phyloP scores from a whole-genome alignment of 2,797 vertebrate genomes.

The Scleropages formosus region DNA sequence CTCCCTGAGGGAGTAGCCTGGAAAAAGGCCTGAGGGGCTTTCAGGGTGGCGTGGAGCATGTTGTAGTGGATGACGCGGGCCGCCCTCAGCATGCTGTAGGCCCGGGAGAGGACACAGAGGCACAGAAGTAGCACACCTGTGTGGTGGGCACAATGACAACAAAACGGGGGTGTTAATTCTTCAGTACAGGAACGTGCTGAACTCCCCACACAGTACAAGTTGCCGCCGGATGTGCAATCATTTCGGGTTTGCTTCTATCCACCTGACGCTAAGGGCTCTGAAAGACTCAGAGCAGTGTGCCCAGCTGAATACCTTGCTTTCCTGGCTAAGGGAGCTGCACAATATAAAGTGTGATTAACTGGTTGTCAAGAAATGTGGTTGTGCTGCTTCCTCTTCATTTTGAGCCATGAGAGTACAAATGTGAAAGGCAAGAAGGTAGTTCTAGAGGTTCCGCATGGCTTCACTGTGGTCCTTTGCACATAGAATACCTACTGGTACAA shows the following conservation, averaged over 20 bases:
- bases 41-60: conserved; percentile 72
- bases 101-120: conserved; percentile 69
- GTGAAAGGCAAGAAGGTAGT: too few relatives aligned
- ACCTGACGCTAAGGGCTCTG: not conserved
- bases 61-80: conserved; percentile 65
- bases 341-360: not conserved
- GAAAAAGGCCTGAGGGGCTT: conserved; percentile 75
- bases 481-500: not conserved
- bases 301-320: not conserved
- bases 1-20: conserved; percentile 74
- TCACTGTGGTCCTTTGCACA: not conserved
- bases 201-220: too few relatives aligned
- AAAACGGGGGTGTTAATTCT: conserved; percentile 50
- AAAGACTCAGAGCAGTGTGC: not conserved
- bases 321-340: conserved; percentile 1
- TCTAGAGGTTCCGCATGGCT: too few relatives aligned
- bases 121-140: conserved; percentile 73
- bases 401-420: too few relatives aligned
- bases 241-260: not conserved
- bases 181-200: not conserved
- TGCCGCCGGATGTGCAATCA: not conserved
- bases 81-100: conserved; percentile 71
- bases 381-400: not conserved
- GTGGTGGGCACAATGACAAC: conserved; percentile 48
- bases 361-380: not conserved